These are phyloP conservation scores for Lysandra bellargus DNA, from an alignment of 2,888 invertebrate genomes.

Conservation along the genomic window DNA sequence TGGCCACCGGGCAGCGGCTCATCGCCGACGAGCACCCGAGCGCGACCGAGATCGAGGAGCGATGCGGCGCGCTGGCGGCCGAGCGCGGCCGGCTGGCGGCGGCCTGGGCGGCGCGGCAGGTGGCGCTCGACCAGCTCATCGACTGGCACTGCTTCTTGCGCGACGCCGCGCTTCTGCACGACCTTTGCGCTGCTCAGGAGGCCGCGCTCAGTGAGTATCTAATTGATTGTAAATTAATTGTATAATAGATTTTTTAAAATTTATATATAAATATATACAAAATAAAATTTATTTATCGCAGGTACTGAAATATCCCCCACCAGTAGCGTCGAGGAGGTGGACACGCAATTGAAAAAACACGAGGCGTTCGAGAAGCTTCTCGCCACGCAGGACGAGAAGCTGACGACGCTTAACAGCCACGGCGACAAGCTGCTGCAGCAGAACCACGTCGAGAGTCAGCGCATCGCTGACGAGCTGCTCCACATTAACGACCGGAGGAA, in stretches of 20 bases:
- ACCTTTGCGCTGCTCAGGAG: slow-evolving; percentile 93
- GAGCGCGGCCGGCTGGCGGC: slow-evolving; percentile 89
- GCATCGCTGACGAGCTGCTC: slow-evolving; percentile 87
- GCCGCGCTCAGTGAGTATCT: slow-evolving; percentile 81
- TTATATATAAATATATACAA: no score
- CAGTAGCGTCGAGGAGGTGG: slow-evolving; percentile 90
- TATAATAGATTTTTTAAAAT: neutral
- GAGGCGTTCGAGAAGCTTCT: slow-evolving; percentile 96
- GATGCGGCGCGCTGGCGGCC: slow-evolving; percentile 87
- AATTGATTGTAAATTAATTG: neutral
- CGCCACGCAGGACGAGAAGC: slow-evolving; percentile 91
- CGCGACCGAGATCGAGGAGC: slow-evolving; percentile 87
- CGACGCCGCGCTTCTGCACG: slow-evolving; percentile 95
- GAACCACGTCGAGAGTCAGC: slow-evolving; percentile 93
- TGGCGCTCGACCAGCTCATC: slow-evolving; percentile 93
- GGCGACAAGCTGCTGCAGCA: slow-evolving; percentile 93
- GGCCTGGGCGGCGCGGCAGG: slow-evolving; percentile 94
- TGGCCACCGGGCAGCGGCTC: slow-evolving; percentile 90
- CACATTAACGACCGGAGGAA: slow-evolving; percentile 87
- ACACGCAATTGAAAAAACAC: slow-evolving; percentile 93
- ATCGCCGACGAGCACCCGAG: slow-evolving; percentile 88
- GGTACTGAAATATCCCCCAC: slow-evolving; percentile 87
- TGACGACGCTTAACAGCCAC: slow-evolving; percentile 89
- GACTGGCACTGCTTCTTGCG: slow-evolving; percentile 96
- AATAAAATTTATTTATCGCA: slow-evolving; percentile 39